Percentiles rank a stretch among this genome's conserved stretches.
These are phyloP conservation scores for Ostrea edulis DNA, from an alignment of 1,140 invertebrate species.

Conservation along the genomic window DNA sequence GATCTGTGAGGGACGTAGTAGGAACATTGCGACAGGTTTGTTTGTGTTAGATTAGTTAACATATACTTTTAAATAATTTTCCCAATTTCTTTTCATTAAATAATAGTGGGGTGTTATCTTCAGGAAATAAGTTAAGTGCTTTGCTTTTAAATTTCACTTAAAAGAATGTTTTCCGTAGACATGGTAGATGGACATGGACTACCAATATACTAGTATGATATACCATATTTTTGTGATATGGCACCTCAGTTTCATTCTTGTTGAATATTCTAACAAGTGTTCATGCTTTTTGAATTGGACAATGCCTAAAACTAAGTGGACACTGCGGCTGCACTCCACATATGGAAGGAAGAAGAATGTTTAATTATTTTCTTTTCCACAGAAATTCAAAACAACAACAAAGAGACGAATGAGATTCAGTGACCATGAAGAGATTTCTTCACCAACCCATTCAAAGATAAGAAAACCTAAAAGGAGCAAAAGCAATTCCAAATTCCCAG, in stretches of 20 bases:
- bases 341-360: too few species aligned
- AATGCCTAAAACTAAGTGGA: too few species aligned
- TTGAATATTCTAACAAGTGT: too few species aligned
- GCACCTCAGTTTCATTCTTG: too few species aligned
- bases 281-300: too few species aligned
- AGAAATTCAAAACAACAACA: conserved; percentile 68
- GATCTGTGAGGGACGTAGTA: conserved; percentile 67
- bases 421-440: conserved; percentile 39
- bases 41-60: background rate
- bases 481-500: background rate
- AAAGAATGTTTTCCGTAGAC: too few species aligned
- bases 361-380: conserved; percentile 12
- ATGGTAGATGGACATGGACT: too few species aligned
- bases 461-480: conserved; percentile 43
- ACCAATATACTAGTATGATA: too few species aligned
- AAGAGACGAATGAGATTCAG: conserved; percentile 54
- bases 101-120: background rate
- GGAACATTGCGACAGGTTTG: conserved; percentile 66
- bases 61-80: too few species aligned
- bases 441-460: conserved; percentile 42
- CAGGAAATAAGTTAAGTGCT: background rate
- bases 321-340: too few species aligned
- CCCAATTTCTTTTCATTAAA: background rate
- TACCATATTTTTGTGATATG: too few species aligned
- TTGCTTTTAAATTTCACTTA: background rate